Conservation (phyloP, 1,140 invertebrate genomes). For the Daktulosphaira vitifoliae region DNA sequence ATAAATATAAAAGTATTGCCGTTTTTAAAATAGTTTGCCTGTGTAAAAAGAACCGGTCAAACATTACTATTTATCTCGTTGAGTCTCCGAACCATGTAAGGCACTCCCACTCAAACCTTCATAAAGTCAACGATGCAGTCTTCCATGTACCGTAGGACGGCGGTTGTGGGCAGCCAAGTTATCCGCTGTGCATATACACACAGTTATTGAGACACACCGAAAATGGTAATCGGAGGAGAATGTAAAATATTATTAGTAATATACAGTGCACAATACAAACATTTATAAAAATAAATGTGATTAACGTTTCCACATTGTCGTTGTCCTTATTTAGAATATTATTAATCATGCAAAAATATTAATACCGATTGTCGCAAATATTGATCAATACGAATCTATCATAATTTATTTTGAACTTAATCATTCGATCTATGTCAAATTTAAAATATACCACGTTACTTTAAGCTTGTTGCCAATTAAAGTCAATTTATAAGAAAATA, state of each 20-base stretch:
- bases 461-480: no score
- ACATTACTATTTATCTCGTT: slow-evolving; percentile 11
- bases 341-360: no score
- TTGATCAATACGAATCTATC: no score
- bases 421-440: no score
- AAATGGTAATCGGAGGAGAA: slow-evolving; percentile 29
- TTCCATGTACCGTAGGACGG: slow-evolving; percentile 19
- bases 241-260: background rate
- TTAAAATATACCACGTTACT: no score
- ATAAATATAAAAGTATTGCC: no score
- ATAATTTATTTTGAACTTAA: no score
- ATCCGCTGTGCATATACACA: background rate
- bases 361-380: no score
- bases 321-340: slow-evolving; percentile 8
- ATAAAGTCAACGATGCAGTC: background rate
- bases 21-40: no score
- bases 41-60: slow-evolving; percentile 5
- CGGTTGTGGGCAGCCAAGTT: slow-evolving; percentile 10
- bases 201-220: slow-evolving; percentile 10
- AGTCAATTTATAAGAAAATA: no score
- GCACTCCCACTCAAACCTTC: slow-evolving; percentile 23
- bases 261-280: background rate
- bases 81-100: slow-evolving; percentile 20
- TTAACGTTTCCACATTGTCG: slow-evolving; percentile 2
- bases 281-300: slow-evolving; percentile 14